Evolutionary conservation across 2,797 vertebrate genomes (phyloP).

Genomic region (Serranus cabrilla): DNA sequence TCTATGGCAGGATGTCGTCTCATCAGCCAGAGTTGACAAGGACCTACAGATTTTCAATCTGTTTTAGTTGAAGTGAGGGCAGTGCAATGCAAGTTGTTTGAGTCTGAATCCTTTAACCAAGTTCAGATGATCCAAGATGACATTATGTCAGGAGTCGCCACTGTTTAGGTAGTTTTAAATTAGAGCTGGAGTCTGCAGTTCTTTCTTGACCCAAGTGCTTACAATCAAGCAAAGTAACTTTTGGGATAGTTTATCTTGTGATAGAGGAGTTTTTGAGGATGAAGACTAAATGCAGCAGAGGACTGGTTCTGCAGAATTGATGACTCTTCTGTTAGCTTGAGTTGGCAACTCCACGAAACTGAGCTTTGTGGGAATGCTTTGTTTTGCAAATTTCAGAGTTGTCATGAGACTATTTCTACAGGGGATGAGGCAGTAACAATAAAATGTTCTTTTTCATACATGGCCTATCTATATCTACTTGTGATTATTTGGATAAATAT

Average conservation of each 20-base stretch:
- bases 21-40: constrained; percentile 7
- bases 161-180: background rate
- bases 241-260: constrained; percentile 16
- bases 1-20: constrained; percentile 18
- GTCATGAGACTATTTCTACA: constrained; percentile 34
- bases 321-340: constrained; percentile 27
- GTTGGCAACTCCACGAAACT: constrained; percentile 24
- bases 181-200: background rate
- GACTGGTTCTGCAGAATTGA: constrained; percentile 23
- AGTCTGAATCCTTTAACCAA: constrained; percentile 10
- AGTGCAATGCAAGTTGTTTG: background rate
- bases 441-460: background rate
- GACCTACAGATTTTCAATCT: background rate
- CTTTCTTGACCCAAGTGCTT: background rate
- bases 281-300: constrained; percentile 6
- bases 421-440: constrained; percentile 3
- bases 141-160: background rate
- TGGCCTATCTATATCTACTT: background rate
- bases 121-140: background rate
- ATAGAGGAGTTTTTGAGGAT: constrained; percentile 10
- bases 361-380: constrained; percentile 41
- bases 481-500: too few species aligned
- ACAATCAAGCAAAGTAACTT: constrained; percentile 22
- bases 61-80: background rate
- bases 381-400: constrained; percentile 23